Percentiles rank a stretch among this genome's conserved stretches.
Evolutionary conservation across 1,140 invertebrate genomes (phyloP).

Genomic region (Antheraea mylitta): DNA sequence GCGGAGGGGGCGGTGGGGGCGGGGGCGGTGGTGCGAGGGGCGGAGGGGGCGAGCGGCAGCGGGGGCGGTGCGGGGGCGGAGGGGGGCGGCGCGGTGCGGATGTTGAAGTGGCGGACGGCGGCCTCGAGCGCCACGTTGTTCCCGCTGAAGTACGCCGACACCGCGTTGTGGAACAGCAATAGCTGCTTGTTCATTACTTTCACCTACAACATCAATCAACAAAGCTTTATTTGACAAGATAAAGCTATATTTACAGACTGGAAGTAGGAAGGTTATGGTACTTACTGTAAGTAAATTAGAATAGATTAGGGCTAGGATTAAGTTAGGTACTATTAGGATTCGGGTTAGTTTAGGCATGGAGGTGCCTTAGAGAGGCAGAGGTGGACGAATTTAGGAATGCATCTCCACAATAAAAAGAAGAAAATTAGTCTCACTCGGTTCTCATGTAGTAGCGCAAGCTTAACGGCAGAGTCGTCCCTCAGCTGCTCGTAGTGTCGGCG

Average conservation of each 20-base stretch:
- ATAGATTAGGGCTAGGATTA: no score
- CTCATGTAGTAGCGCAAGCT: slow-evolving; percentile 97
- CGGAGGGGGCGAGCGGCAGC: slow-evolving; percentile 87
- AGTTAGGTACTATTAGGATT: no score
- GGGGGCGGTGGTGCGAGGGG: slow-evolving; percentile 13
- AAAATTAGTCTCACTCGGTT: slow-evolving; percentile 90
- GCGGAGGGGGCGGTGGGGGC: slow-evolving; percentile 3
- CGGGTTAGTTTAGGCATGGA: no score
- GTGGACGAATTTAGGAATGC: no score
- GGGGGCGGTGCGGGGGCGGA: slow-evolving; percentile 17
- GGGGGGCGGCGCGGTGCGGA: slow-evolving; percentile 60
- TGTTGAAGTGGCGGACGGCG: slow-evolving; percentile 97
- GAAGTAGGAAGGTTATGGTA: no score
- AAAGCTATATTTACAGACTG: no score
- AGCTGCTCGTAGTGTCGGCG: slow-evolving; percentile 95
- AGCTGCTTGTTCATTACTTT: slow-evolving; percentile 99
- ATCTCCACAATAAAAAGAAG: background rate
- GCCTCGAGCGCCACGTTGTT: slow-evolving; percentile 95
- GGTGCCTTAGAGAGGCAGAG: no score
- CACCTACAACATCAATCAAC: slow-evolving; percentile 86
- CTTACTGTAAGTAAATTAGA: no score
- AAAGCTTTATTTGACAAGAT: no score
- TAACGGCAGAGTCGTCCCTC: slow-evolving; percentile 94
- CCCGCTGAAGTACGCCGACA: slow-evolving; percentile 97
- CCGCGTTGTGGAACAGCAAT: slow-evolving; percentile 96